Conservation (phyloP, 2,888 invertebrate genomes). For the Drosophila percnosoma region DNA sequence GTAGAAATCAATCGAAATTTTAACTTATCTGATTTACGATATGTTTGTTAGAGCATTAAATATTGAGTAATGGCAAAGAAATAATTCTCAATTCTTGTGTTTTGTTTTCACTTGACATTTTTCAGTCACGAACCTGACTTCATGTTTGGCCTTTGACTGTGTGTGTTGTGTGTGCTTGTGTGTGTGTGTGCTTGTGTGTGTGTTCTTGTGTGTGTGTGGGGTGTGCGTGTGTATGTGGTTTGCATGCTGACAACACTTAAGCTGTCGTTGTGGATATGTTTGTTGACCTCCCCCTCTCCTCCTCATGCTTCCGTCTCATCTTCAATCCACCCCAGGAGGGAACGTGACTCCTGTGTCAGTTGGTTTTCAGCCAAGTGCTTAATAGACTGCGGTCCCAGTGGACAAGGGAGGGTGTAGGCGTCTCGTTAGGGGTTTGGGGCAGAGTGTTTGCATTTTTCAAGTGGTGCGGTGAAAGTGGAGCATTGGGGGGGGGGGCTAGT, state of each 20-base stretch:
- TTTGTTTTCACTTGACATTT: slow-evolving; percentile 44
- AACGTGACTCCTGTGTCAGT: slow-evolving; percentile 60
- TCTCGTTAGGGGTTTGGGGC: neutral
- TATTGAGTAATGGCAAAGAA: neutral
- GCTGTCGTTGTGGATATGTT: slow-evolving; percentile 57
- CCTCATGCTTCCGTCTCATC: neutral
- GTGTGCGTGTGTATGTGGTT: slow-evolving; percentile 40
- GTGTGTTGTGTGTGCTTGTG: slow-evolving; percentile 24
- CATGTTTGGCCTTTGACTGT: slow-evolving; percentile 35
- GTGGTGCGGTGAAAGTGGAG: slow-evolving; percentile 32
- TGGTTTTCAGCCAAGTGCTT: slow-evolving; percentile 25
- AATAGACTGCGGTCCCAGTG: slow-evolving; percentile 7
- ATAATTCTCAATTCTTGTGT: slow-evolving; percentile 1
- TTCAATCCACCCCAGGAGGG: slow-evolving; percentile 7
- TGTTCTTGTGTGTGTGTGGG: slow-evolving; percentile 31
- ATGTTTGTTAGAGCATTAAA: slow-evolving; percentile 5
- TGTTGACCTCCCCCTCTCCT: slow-evolving; percentile 23
- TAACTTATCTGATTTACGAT: neutral
- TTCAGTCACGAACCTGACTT: slow-evolving; percentile 57
- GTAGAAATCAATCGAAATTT: neutral
- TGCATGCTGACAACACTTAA: slow-evolving; percentile 73
- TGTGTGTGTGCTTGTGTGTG: slow-evolving; percentile 38
- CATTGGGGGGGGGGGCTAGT: slow-evolving; percentile 2
- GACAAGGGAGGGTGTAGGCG: neutral
- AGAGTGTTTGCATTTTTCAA: slow-evolving; percentile 49